phyloP scores from a whole-genome alignment of 2,797 vertebrate genomes.

The Sternarchorhynchus goeldii region DNA sequence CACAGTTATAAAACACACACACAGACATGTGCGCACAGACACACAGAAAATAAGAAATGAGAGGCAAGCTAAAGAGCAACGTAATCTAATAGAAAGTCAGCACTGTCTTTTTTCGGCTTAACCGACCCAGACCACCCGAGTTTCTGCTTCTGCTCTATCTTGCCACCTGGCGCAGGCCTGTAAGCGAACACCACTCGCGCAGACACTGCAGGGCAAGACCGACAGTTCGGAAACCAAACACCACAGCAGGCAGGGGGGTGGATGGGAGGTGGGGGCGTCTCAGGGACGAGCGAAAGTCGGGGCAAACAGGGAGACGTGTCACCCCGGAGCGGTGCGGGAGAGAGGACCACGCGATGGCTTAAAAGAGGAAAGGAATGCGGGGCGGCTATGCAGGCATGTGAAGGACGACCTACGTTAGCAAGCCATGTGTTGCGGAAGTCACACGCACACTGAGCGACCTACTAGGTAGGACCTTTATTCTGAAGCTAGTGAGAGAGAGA shows the following conservation, averaged over 20 bases:
- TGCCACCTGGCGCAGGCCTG: background rate
- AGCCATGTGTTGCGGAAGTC: slow-evolving; percentile 15
- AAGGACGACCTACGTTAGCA: slow-evolving; percentile 9
- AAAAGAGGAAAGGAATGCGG: slow-evolving; percentile 50
- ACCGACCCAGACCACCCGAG: background rate
- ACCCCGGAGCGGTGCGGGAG: slow-evolving; percentile 35
- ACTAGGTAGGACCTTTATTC: slow-evolving; percentile 73
- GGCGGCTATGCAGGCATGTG: slow-evolving; percentile 15
- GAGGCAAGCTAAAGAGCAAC: slow-evolving; percentile 7
- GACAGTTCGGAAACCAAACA: slow-evolving; percentile 57
- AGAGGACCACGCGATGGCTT: slow-evolving; percentile 27
- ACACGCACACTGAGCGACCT: slow-evolving; percentile 50
- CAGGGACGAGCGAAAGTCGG: slow-evolving; percentile 27
- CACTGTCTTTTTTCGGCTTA: background rate
- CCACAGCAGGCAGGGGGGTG: slow-evolving; percentile 31
- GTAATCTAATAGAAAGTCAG: background rate
- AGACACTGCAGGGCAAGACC: background rate
- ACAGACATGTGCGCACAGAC: slow-evolving; percentile 16
- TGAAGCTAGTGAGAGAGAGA: slow-evolving; percentile 30
- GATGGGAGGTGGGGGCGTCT: background rate
- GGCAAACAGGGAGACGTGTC: slow-evolving; percentile 59
- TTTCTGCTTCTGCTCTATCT: slow-evolving; percentile 21
- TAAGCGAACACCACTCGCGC: slow-evolving; percentile 26
- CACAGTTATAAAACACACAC: slow-evolving; percentile 36
- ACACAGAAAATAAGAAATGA: slow-evolving; percentile 19